phyloP scores from a whole-genome alignment of 1,140 invertebrate species.

The Spodoptera frugiperda region DNA sequence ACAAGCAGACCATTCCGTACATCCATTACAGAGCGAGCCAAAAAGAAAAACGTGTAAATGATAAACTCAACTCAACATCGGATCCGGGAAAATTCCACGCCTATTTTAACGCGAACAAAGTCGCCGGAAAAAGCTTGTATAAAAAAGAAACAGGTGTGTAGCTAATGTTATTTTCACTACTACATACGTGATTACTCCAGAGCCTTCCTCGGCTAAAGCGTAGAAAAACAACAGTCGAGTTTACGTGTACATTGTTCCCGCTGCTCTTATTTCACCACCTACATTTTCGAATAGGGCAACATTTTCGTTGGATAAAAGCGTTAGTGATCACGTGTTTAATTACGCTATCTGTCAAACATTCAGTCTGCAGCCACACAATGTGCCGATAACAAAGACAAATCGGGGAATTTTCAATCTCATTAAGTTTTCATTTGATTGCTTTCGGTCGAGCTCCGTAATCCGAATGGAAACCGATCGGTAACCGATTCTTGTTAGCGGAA shows the following conservation, averaged over 20 bases:
- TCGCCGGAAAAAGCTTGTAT: slow-evolving; percentile 19
- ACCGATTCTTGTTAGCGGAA: slow-evolving; percentile 31
- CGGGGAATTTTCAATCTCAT: slow-evolving; percentile 46
- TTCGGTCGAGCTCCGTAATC: slow-evolving; percentile 29
- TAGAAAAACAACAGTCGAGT: slow-evolving; percentile 4
- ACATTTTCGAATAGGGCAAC: not conserved
- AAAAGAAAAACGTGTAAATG: slow-evolving; percentile 6
- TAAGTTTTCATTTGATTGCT: slow-evolving; percentile 46
- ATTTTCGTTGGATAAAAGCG: slow-evolving; percentile 17
- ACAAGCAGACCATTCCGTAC: no score
- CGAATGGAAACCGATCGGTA: slow-evolving; percentile 28
- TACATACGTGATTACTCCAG: slow-evolving; percentile 24
- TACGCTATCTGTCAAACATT: slow-evolving; percentile 34
- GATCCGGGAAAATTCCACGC: not conserved
- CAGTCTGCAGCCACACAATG: slow-evolving; percentile 19
- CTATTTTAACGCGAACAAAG: slow-evolving; percentile 26
- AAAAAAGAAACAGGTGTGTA: slow-evolving; percentile 22
- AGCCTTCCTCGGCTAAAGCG: not conserved
- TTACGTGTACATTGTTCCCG: no score
- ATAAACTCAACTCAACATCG: slow-evolving; percentile 1
- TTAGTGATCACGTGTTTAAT: slow-evolving; percentile 26
- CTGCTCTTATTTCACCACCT: not conserved
- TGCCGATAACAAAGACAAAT: slow-evolving; percentile 39
- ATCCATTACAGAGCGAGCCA: not conserved
- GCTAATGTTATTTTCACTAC: slow-evolving; percentile 38